phyloP scores from a whole-genome alignment of 2,797 vertebrate genomes.

The Protosalanx chinensis region DNA sequence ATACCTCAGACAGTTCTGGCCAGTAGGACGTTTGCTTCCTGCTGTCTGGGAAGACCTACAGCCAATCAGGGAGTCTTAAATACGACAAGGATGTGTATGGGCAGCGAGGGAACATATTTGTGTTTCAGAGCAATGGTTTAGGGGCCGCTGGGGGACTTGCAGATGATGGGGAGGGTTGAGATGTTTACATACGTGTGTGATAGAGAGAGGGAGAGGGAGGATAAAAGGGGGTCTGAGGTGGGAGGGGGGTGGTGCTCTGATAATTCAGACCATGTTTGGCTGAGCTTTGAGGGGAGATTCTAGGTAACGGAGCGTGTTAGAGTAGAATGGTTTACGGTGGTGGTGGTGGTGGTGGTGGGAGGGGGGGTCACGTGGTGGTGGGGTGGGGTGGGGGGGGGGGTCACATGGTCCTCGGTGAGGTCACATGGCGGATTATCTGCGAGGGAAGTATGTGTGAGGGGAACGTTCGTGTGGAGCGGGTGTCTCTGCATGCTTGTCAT shows the following conservation, averaged over 20 bases:
- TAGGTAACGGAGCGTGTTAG: not conserved
- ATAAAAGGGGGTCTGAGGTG: not conserved
- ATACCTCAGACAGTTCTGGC: constrained; percentile 3
- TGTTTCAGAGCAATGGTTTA: not conserved
- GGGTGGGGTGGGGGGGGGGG: not conserved
- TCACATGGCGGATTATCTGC: not conserved
- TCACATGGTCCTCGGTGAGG: not conserved
- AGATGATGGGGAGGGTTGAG: not conserved
- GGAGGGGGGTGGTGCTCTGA: not conserved
- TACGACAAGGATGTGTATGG: constrained; percentile 3
- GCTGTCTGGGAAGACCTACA: constrained; percentile 11
- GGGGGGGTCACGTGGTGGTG: not conserved
- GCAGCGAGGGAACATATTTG: constrained; percentile 5
- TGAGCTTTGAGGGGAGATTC: not conserved
- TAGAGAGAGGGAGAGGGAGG: too few relatives aligned
- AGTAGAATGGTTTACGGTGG: not conserved
- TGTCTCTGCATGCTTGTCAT: constrained; percentile 5
- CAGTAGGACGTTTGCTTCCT: not conserved
- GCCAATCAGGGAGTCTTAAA: constrained; percentile 13
- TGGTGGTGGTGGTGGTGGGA: not conserved
- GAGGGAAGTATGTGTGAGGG: not conserved
- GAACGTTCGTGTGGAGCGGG: not conserved
- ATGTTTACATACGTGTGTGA: not conserved
- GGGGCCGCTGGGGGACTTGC: not conserved
- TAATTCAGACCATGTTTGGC: constrained; percentile 3